Evolutionary conservation across 1,140 invertebrate genomes (phyloP).

Genomic region (Drosophila sechellia): DNA sequence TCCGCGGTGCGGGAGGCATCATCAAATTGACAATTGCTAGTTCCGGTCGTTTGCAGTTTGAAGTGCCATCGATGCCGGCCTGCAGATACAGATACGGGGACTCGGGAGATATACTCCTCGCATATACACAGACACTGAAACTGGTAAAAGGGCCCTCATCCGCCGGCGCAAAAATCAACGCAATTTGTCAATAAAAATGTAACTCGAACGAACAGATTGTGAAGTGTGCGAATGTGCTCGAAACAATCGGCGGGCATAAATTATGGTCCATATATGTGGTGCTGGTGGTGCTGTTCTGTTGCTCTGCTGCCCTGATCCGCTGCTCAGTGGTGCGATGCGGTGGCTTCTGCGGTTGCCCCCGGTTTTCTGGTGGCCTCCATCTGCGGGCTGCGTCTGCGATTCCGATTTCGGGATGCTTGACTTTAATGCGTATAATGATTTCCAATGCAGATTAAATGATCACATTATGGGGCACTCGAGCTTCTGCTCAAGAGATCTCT

Average conservation of each 20-base stretch:
- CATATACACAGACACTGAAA: neutral
- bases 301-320: conserved; percentile 6
- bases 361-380: conserved; percentile 14
- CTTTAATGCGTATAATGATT: conserved; percentile 79
- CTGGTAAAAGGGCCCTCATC: conserved; percentile 59
- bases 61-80: conserved; percentile 77
- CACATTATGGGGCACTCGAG: conserved; percentile 67
- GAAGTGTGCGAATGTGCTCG: conserved; percentile 81
- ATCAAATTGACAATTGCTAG: conserved; percentile 81
- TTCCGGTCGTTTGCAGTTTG: conserved; percentile 83
- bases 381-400: conserved; percentile 45
- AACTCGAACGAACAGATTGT: conserved; percentile 81
- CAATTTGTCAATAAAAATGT: conserved; percentile 84
- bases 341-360: conserved; percentile 25
- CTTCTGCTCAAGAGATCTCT: conserved; percentile 42
- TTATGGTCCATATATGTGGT: conserved; percentile 60
- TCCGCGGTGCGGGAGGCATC: conserved; percentile 63
- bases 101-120: neutral
- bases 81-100: conserved; percentile 17
- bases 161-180: conserved; percentile 76
- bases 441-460: conserved; percentile 80
- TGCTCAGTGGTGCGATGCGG: conserved; percentile 19
- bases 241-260: conserved; percentile 80
- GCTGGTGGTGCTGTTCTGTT: conserved; percentile 1
- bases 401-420: conserved; percentile 52